These are phyloP conservation scores for Microcebus griseorufus DNA, from an alignment of 2,113 vertebrate species.

Conservation along the genomic window DNA sequence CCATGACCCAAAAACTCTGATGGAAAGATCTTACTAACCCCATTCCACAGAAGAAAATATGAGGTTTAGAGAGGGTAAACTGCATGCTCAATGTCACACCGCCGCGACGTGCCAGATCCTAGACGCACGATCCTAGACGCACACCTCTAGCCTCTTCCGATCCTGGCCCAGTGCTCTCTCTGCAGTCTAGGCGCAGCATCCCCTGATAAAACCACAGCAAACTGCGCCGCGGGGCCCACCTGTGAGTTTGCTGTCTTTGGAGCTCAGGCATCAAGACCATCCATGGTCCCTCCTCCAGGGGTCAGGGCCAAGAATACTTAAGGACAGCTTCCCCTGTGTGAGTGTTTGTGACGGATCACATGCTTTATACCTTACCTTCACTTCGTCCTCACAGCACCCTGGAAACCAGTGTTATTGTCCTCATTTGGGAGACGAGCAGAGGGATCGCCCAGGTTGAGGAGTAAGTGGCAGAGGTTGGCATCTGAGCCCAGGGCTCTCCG, in stretches of 20 bases:
- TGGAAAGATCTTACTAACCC: not conserved
- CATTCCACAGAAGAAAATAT: not conserved
- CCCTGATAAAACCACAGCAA: not conserved
- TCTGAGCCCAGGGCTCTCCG: not conserved
- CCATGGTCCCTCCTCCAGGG: not conserved
- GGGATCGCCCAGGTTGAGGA: too few relatives aligned
- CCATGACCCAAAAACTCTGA: not conserved
- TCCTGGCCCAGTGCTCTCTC: not conserved
- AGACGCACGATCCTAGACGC: too few relatives aligned
- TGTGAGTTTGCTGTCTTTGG: not conserved
- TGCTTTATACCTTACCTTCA: not conserved
- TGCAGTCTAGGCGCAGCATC: not conserved
- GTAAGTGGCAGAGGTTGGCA: not conserved
- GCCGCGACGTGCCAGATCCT: not conserved
- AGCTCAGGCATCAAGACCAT: not conserved
- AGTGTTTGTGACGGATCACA: not conserved
- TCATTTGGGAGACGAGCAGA: not conserved
- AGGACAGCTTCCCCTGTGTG: not conserved
- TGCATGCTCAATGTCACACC: not conserved
- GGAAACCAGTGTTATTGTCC: not conserved
- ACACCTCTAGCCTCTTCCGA: not conserved
- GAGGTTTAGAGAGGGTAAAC: not conserved
- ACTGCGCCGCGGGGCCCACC: not conserved
- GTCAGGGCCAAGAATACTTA: rapidly evolving
- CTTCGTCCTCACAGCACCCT: not conserved